Base-by-base conservation (phyloP, 2,113 vertebrate species). In the Callorhinus ursinus region DNA sequence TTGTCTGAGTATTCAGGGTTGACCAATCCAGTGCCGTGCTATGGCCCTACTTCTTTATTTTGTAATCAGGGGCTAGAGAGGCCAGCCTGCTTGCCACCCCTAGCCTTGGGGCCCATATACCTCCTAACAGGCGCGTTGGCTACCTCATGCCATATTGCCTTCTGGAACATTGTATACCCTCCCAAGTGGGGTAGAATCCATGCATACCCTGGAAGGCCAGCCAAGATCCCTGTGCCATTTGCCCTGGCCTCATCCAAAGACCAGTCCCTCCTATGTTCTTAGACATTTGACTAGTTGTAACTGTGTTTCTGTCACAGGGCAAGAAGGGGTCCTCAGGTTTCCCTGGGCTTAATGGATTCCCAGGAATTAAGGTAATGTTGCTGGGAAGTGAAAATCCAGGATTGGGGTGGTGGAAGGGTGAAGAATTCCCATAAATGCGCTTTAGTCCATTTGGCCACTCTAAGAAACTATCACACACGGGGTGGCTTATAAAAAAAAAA, bases 301-400 rank as follows among this genome's bases (percentile, higher is more conserved):
- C 53, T 26, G 0, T 96, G 51, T 98, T 97, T 97, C 59, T 97
- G 83, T 98, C 79, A 21, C 90, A 98, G 97, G 99, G 99, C 26
- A 97, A 94, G 77, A 69, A 97, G 28, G 99, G 99, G 33, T 84
- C 98, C 21, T 71, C 98, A 49, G 99, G 99, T 59, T 96, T 98
- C 93, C 94, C 98, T 65, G 99, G 99, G 88, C 85, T 97, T 79
- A 97, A 98, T 97, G 98, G 99, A 94, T 98, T 98, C 0, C 87
- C 74, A 74, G 99, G 99, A 98, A 82, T 96, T 76, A 99, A 99
- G 99, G 99, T 99, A 99, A 97, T 36, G 88, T 93, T 57, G 67
- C 55, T 93, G 79, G 15, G 77, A 95, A 95, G 22, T 92, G 11
- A 95, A 96, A 91, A 88, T 67, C 46, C 21, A 74, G 42, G 77